Percentiles rank a stretch among this genome's conserved stretches.
These are phyloP conservation scores for Empidonax traillii DNA, from an alignment of 2,113 vertebrate genomes.

Conservation along the genomic window DNA sequence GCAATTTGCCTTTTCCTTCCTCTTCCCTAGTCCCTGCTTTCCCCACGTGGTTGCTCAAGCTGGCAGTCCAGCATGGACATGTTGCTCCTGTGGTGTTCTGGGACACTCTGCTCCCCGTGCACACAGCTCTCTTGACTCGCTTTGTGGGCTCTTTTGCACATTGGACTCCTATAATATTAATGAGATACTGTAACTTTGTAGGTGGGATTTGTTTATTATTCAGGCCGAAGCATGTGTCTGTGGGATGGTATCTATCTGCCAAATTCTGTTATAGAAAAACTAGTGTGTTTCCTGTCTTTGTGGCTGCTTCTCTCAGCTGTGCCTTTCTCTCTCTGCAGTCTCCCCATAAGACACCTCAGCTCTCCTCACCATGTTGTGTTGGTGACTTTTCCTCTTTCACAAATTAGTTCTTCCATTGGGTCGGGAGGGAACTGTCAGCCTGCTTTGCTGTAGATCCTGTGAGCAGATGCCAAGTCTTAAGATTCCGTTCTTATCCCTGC, in stretches of 20 bases:
- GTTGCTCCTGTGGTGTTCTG: neutral
- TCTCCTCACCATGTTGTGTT: neutral
- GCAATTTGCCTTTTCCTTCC: neutral
- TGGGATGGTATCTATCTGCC: neutral
- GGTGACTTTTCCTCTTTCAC: neutral
- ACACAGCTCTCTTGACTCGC: neutral
- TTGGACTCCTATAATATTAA: neutral
- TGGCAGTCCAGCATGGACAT: neutral
- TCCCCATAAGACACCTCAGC: rapidly evolving
- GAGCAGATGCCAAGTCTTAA: neutral
- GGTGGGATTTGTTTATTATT: neutral
- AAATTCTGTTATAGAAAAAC: neutral
- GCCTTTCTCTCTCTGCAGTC: neutral
- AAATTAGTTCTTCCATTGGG: neutral
- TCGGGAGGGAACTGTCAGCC: neutral
- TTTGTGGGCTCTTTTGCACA: neutral
- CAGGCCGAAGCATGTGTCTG: neutral
- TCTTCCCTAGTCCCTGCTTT: neutral
- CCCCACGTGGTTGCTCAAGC: neutral
- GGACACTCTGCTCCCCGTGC: neutral
- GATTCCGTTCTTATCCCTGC: neutral
- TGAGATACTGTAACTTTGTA: neutral
- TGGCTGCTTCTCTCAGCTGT: neutral
- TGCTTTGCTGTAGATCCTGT: neutral
- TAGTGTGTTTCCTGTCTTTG: neutral